phyloP scores from a whole-genome alignment of 2,888 invertebrate species.

The Tipula helvola region DNA sequence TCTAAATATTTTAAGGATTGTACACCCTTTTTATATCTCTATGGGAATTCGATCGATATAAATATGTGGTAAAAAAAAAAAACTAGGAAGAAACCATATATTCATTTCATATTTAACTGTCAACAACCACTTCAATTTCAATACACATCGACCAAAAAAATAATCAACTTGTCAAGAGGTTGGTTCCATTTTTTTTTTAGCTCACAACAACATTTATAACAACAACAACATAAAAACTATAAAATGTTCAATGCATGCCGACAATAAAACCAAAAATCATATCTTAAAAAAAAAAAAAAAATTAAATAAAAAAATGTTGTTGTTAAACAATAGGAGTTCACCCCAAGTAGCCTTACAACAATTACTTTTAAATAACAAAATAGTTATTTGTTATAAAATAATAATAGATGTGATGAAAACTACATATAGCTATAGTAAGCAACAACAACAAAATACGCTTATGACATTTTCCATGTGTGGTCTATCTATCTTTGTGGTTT shows the following conservation, averaged over 20 bases:
- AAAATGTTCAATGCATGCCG: background rate
- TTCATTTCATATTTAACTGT: background rate
- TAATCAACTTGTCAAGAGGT: background rate
- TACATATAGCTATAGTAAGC: background rate
- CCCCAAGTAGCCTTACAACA: constrained; percentile 4
- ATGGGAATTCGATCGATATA: no score
- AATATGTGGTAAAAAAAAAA: no score
- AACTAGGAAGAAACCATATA: background rate
- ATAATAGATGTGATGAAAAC: background rate
- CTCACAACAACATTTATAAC: background rate
- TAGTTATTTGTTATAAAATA: background rate
- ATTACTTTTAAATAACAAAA: background rate
- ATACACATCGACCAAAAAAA: background rate
- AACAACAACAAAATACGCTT: background rate
- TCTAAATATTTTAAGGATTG: no score
- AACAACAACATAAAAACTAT: background rate
- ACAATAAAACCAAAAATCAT: background rate
- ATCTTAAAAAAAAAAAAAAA: background rate
- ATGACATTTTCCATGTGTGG: background rate
- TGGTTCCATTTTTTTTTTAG: background rate
- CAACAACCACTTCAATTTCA: background rate
- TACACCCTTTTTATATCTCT: no score
- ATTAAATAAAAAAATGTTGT: no score
- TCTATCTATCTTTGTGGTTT: background rate
- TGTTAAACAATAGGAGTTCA: background rate